Base-by-base conservation (phyloP, 2,113 vertebrate species). In the Suncus etruscus region DNA sequence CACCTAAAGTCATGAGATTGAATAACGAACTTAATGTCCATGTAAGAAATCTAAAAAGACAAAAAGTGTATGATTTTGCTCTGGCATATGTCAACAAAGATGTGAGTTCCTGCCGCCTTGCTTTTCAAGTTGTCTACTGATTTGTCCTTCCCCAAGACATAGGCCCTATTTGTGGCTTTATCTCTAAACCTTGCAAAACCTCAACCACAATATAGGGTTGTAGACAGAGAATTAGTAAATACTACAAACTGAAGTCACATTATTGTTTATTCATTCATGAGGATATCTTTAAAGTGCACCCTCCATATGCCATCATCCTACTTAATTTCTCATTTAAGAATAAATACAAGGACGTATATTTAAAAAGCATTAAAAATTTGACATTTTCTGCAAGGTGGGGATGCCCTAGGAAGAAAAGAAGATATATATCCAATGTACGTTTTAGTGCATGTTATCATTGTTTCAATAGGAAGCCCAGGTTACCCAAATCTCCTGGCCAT, bases 161-260 rank as follows among this genome's bases (percentile, higher is more conserved):
- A 27, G 4, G 1, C 4, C 2, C 61, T 6, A 1, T 2, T 3
- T 3, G 11, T 1, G 25, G 2, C 68, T 7, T 1, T 11, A 61
- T 8, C 22, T 14, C 32, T 50, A 61, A 39, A 2, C 58, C 22
- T 22, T 61, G 2, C 5, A 39, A 31, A 84, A 1, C 32, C 50
- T 18, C 7, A 2, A 6, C 10, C 54, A 51, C 0, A 24, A 50
- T 1, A 2, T 15, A 12, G 29, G 65, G 73, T 0, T 0, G 50
- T 0, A 9, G n/a, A 27, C 0, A 0, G 0, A 18, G 50, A 0
- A 16, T 14, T 0, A 1, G 2, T 4, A 29, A 0, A 1, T 0
- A 1, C 51, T 9, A n/a, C 47, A 0, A 11, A 12, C 58, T 0
- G 61, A 4, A 2, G 22, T 1, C n/a, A 45, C 1, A 12, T 2